These are phyloP conservation scores for Bedellia somnulentella DNA, from an alignment of 2,888 invertebrate species.

Conservation along the genomic window DNA sequence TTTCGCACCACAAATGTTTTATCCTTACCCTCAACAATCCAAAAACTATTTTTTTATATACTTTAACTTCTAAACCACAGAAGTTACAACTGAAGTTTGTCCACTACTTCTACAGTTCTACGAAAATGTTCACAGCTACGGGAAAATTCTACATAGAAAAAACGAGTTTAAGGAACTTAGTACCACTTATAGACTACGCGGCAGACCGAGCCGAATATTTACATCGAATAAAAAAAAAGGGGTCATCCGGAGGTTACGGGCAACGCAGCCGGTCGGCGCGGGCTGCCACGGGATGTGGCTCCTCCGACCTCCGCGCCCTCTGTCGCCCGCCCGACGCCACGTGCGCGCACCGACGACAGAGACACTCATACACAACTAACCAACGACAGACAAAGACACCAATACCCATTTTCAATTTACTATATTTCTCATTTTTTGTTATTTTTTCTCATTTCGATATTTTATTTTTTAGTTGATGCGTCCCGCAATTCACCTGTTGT, in stretches of 20 bases:
- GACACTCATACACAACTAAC: constrained; percentile 13
- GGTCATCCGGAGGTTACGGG: constrained; percentile 60
- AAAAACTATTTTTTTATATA: no score
- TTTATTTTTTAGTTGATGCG: constrained; percentile 63
- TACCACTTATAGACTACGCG: constrained; percentile 59
- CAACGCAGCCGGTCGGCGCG: constrained; percentile 56
- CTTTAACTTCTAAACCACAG: no score
- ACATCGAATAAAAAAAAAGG: constrained; percentile 59
- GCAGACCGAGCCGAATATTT: constrained; percentile 57
- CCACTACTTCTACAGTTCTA: not conserved
- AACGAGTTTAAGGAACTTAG: constrained; percentile 38
- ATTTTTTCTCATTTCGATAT: constrained; percentile 61
- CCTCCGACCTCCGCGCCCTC: constrained; percentile 19
- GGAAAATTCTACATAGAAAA: not conserved
- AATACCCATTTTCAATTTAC: constrained; percentile 56
- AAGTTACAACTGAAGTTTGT: no score
- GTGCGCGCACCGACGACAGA: constrained; percentile 42
- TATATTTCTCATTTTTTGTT: constrained; percentile 56
- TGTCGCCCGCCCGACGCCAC: constrained; percentile 22
- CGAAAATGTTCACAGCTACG: not conserved
- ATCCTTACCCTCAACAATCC: no score
- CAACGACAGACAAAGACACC: constrained; percentile 17
- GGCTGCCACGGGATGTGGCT: constrained; percentile 55
- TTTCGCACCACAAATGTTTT: no score
- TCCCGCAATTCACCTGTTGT: constrained; percentile 57